Conservation (phyloP, 2,888 invertebrate species). For the Xanthostigma xanthostigma region DNA sequence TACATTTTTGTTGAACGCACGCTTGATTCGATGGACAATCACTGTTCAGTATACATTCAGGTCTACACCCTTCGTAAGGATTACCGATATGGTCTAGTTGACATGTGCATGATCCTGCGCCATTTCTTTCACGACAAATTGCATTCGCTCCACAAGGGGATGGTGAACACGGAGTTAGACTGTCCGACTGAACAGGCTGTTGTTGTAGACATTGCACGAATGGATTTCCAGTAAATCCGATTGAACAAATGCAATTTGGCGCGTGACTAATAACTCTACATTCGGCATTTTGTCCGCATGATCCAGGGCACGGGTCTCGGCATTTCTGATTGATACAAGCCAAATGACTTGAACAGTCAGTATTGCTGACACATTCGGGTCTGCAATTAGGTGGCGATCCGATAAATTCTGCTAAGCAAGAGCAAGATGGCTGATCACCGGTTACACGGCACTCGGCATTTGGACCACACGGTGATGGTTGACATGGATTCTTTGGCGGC, state of each 20-base stretch:
- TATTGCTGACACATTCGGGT: constrained; percentile 58
- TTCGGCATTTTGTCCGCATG: constrained; percentile 53
- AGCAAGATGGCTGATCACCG: constrained; percentile 49
- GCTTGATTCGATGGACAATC: constrained; percentile 59
- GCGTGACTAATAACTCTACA: constrained; percentile 63
- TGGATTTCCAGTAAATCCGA: constrained; percentile 53
- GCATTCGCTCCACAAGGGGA: constrained; percentile 57
- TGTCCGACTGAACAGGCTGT: constrained; percentile 32
- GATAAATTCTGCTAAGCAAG: constrained; percentile 49
- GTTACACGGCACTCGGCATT: constrained; percentile 45
- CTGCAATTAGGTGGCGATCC: constrained; percentile 57
- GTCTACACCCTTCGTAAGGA: constrained; percentile 62
- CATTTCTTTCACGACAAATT: constrained; percentile 46
- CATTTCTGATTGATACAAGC: constrained; percentile 62
- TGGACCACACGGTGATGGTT: constrained; percentile 45
- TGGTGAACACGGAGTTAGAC: constrained; percentile 44
- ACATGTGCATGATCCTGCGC: constrained; percentile 53
- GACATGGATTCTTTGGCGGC: constrained; percentile 27
- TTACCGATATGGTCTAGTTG: constrained; percentile 57
- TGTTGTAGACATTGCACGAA: constrained; percentile 35
- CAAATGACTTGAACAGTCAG: constrained; percentile 48
- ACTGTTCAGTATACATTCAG: constrained; percentile 56
- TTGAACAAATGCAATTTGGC: constrained; percentile 50
- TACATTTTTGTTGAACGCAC: constrained; percentile 57
- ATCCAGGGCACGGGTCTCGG: constrained; percentile 53